Base-by-base conservation (phyloP, 1,140 invertebrate genomes). In the Zaprionus lachaisei region DNA sequence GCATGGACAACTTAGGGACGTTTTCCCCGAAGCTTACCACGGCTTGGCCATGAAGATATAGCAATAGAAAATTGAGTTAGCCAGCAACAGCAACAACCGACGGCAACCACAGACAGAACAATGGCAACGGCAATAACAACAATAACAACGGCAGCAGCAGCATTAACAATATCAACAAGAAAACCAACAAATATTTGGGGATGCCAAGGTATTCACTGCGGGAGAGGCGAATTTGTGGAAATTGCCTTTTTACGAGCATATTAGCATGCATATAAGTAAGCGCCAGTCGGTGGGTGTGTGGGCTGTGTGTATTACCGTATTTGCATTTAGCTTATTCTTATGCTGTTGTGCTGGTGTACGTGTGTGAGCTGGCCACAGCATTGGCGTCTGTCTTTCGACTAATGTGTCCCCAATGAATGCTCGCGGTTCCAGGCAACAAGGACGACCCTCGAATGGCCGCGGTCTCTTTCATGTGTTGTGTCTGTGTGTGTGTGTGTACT, bases 231-330 rank as follows among this genome's bases (percentile, higher is more conserved):
- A 82, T 82, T 91, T 87, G 84, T 84, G 79, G 77, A 91, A 91
- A 91, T 91, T 91, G 89, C 83, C 81, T 91, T 91, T 91, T 91
- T 91, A 91, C 89, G 89, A 91, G 81, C 74, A 73, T 83, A 91
- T 91, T 90, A 91, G 82, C 82, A 73, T 81, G 82, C 74, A 72
- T 61, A 65, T 77, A 51, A 51, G 47, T 24, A 24, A 51, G 47
- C 47, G 47, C 11, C 51, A 60, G 62, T 66, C 38, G 47, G 67
- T 57, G 57, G 60, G 60, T 57, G 49, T 38, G 64, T 37, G 28
- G 65, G 34, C 34, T 15, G 47, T 41, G 41, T 67, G 66, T 49
- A 68, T 73, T 54, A 61, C 66, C 54, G 49, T 69, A 89, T 89
- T 89, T 87, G 83, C 80, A 87, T 86, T 83, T 76, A 37, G 60